Evolutionary conservation across 1,140 invertebrate genomes (phyloP).

Genomic region (Lepidurus apus): DNA sequence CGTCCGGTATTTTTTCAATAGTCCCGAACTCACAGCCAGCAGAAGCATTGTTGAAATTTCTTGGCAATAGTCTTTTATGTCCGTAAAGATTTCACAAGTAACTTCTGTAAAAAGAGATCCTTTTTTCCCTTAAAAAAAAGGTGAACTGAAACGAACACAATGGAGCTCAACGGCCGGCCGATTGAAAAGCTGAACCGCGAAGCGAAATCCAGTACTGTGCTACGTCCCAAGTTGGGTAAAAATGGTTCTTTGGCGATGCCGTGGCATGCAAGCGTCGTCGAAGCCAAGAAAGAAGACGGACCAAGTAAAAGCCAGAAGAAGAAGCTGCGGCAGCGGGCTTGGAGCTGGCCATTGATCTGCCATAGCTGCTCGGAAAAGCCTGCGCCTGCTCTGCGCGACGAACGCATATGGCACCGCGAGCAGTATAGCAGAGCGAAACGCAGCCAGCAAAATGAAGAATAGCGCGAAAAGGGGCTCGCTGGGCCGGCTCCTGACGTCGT

Average conservation of each 20-base stretch:
- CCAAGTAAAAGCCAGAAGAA: background rate
- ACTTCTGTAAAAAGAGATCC: background rate
- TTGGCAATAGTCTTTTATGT: background rate
- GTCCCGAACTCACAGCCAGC: background rate
- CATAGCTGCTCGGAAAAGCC: background rate
- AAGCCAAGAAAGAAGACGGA: background rate
- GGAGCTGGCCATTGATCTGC: constrained; percentile 17
- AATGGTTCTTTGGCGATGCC: background rate
- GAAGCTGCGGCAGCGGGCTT: background rate
- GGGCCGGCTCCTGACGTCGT: background rate
- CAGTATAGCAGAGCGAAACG: background rate
- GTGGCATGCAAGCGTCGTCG: background rate
- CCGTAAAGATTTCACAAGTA: too few relatives aligned
- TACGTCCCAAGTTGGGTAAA: background rate
- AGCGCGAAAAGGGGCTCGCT: background rate
- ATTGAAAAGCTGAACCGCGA: constrained; percentile 3
- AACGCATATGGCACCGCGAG: background rate
- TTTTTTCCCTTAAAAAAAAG: background rate
- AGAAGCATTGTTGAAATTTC: background rate
- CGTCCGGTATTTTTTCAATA: background rate
- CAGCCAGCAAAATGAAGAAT: background rate
- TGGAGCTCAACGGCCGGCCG: background rate
- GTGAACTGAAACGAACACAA: background rate
- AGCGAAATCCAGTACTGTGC: background rate
- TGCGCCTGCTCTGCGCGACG: constrained; percentile 12